phyloP scores from a whole-genome alignment of 2,888 invertebrate genomes.

The Lepidochitona cinerea region DNA sequence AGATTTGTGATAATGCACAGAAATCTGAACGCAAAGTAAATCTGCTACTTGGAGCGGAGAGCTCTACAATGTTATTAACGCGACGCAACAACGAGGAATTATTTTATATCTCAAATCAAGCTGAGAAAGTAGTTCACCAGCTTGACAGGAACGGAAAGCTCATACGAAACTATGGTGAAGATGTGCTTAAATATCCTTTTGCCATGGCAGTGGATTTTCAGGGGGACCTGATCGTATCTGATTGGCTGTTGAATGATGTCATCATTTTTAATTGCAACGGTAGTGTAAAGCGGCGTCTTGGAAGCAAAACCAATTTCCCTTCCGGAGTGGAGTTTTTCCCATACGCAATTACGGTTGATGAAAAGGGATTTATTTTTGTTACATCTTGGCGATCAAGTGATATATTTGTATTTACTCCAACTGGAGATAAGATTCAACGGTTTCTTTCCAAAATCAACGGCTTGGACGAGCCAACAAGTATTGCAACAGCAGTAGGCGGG shows the following conservation, averaged over 20 bases:
- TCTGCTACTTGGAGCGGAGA: constrained; percentile 18
- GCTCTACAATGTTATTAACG: constrained; percentile 43
- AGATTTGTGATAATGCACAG: not conserved
- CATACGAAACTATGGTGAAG: not conserved
- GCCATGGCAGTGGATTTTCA: not conserved
- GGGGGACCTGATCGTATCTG: not conserved
- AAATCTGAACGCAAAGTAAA: not conserved
- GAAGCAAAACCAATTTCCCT: not conserved
- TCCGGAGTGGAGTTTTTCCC: not conserved
- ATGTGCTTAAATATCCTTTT: not conserved
- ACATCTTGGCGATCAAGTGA: not conserved
- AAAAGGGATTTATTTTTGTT: not conserved
- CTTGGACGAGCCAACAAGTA: not conserved
- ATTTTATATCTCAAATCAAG: constrained; percentile 22
- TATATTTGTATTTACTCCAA: not conserved
- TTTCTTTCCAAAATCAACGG: not conserved
- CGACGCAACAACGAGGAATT: constrained; percentile 40
- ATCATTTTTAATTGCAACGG: not conserved
- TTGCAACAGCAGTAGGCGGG: not conserved
- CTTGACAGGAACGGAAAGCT: not conserved
- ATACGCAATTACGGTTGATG: not conserved
- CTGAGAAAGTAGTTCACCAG: not conserved
- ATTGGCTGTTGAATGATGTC: not conserved
- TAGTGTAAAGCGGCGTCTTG: not conserved
- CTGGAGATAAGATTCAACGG: not conserved